A percentile compares a stretch with the other conserved stretches of the same genome.
Evolutionary conservation across 2,888 invertebrate species (phyloP).

Genomic region (Orchesella flavescens): DNA sequence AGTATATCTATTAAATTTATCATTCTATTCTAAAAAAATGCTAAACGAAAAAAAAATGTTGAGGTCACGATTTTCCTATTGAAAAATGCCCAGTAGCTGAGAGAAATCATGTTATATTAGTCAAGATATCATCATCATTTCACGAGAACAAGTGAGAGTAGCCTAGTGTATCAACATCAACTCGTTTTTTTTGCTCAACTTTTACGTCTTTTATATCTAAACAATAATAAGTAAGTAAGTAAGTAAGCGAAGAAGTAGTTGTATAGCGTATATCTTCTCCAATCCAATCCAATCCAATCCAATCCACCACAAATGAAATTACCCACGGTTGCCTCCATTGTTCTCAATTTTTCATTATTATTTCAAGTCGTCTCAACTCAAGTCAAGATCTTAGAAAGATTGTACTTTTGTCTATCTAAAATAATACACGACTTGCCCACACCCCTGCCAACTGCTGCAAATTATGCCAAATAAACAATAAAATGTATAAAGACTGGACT

Average conservation of each 20-base stretch:
- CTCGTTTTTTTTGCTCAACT: neutral
- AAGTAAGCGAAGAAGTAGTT: no score
- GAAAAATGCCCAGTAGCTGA: conserved; percentile 58
- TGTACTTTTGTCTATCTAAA: neutral
- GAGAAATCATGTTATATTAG: conserved; percentile 60
- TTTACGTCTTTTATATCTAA: no score
- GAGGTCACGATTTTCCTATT: conserved; percentile 24
- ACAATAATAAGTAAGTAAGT: no score
- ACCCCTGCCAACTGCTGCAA: conserved; percentile 17
- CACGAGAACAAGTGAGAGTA: neutral
- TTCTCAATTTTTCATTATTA: neutral
- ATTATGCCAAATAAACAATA: conserved; percentile 11
- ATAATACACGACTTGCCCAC: neutral
- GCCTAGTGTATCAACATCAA: conserved; percentile 21
- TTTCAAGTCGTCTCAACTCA: neutral
- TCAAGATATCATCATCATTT: conserved; percentile 49
- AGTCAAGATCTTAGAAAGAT: neutral
- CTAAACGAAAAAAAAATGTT: neutral
- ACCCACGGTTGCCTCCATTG: conserved; percentile 32
- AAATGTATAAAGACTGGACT: neutral
- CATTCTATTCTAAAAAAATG: no score
- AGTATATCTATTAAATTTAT: no score
- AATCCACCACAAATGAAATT: conserved; percentile 43
- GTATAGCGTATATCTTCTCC: neutral
- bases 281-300: no score